These are phyloP conservation scores for Zaprionus obscuricornis DNA, from an alignment of 2,888 invertebrate species.

Conservation along the genomic window DNA sequence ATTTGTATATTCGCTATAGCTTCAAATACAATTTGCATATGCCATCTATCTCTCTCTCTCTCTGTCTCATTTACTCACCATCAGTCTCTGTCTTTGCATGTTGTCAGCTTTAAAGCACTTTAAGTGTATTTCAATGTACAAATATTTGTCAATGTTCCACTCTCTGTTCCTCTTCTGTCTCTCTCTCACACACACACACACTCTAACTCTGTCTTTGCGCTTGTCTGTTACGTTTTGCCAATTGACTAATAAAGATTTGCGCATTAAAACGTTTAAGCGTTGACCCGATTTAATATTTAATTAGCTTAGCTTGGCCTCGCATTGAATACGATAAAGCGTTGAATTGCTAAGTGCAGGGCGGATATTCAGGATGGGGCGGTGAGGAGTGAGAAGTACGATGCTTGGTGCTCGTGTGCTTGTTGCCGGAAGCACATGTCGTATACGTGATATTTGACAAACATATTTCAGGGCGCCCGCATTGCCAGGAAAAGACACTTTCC, in stretches of 20 bases:
- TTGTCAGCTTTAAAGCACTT: conserved; percentile 14
- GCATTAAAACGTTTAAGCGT: conserved; percentile 50
- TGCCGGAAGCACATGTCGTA: conserved; percentile 64
- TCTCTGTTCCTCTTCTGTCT: too few species aligned
- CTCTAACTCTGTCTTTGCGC: too few species aligned
- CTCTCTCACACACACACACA: too few species aligned
- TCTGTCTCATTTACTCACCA: not conserved
- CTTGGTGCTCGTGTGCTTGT: conserved; percentile 44
- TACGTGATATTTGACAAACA: conserved; percentile 75
- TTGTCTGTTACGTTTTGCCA: conserved; percentile 13
- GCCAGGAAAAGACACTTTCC: conserved; percentile 5
- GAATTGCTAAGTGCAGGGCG: conserved; percentile 3
- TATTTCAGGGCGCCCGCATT: conserved; percentile 29
- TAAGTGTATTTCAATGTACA: conserved; percentile 32
- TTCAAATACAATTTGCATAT: conserved; percentile 51
- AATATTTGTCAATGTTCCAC: conserved; percentile 24
- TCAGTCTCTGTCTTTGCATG: not conserved
- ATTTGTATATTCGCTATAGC: conserved; percentile 30
- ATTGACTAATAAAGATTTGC: conserved; percentile 53
- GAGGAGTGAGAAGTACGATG: too few species aligned
- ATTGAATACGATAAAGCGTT: conserved; percentile 35
- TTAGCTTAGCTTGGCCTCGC: conserved; percentile 41
- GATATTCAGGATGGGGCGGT: too few species aligned
- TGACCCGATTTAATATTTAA: conserved; percentile 74
- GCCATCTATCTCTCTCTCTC: not conserved